Evolutionary conservation across 1,140 invertebrate species (phyloP).

Genomic region (Xylocopa sonorina): DNA sequence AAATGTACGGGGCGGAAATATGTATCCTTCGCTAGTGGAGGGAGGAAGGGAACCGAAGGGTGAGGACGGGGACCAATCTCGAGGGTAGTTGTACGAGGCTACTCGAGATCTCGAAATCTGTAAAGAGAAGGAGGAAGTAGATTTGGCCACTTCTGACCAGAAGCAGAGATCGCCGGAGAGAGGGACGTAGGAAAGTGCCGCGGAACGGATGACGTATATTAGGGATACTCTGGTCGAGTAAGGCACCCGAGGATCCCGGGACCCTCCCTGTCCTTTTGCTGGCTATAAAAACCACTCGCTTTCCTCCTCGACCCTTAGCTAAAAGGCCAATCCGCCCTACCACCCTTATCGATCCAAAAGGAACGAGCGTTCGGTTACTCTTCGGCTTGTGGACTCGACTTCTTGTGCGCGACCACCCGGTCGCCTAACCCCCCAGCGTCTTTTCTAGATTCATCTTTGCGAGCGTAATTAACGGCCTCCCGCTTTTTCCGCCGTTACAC

Average conservation of each 20-base stretch:
- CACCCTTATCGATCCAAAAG: constrained; percentile 70
- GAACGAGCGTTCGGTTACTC: constrained; percentile 60
- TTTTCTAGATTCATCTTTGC: constrained; percentile 20
- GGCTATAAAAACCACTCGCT: constrained; percentile 82
- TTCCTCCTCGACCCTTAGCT: constrained; percentile 79
- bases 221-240: constrained; percentile 82
- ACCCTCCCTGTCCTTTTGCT: constrained; percentile 79
- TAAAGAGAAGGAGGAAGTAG: constrained; percentile 59
- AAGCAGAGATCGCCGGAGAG: constrained; percentile 44
- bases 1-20: constrained; percentile 6
- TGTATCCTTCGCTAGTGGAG: constrained; percentile 10
- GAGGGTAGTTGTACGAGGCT: constrained; percentile 35
- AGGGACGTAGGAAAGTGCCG: constrained; percentile 69
- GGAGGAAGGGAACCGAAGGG: constrained; percentile 11
- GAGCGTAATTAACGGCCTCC: neutral
- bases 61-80: constrained; percentile 43
- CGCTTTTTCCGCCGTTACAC: neutral
- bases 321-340: constrained; percentile 79
- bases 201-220: constrained; percentile 82
- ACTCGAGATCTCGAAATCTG: constrained; percentile 56
- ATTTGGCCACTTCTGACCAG: constrained; percentile 60
- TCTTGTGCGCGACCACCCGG: constrained; percentile 19
- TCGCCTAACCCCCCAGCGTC: neutral
- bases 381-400: constrained; percentile 53
- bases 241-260: constrained; percentile 75